Evolutionary conservation across 1,140 invertebrate species (phyloP).

Genomic region (Anoplolepis gracilipes): DNA sequence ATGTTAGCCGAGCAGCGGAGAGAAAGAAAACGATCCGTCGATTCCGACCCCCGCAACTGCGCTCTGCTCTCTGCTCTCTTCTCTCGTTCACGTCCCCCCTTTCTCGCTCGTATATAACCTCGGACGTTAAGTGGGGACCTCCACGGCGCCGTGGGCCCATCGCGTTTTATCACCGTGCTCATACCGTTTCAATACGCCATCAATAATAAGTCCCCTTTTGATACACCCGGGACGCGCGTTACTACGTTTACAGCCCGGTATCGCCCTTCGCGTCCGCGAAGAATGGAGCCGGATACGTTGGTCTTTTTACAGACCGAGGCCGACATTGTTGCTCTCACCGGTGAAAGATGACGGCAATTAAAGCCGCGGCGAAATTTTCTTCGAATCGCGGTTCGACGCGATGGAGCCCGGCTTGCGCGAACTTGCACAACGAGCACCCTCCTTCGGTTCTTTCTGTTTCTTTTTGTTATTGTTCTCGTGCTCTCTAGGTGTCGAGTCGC

Average conservation of each 20-base stretch:
- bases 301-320: conserved; percentile 53
- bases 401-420: neutral
- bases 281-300: conserved; percentile 60
- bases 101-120: conserved; percentile 83
- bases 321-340: conserved; percentile 73
- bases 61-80: conserved; percentile 6
- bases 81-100: conserved; percentile 24
- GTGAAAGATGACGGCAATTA: conserved; percentile 77
- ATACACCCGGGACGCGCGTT: conserved; percentile 72
- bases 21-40: conserved; percentile 59
- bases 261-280: conserved; percentile 57
- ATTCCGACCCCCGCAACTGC: conserved; percentile 48
- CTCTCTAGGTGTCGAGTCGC: conserved; percentile 26
- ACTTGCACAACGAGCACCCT: conserved; percentile 4
- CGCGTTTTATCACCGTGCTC: conserved; percentile 85
- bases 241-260: conserved; percentile 70
- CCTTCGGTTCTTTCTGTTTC: conserved; percentile 14
- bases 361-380: conserved; percentile 70
- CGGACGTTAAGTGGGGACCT: conserved; percentile 85
- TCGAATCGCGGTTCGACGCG: conserved; percentile 65
- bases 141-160: conserved; percentile 79
- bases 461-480: conserved; percentile 44
- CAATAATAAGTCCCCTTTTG: conserved; percentile 83
- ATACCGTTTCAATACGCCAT: conserved; percentile 85
- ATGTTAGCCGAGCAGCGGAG: conserved; percentile 30